Base-by-base conservation (phyloP, 1,140 invertebrate species). In the Drosophila trapezifrons region DNA sequence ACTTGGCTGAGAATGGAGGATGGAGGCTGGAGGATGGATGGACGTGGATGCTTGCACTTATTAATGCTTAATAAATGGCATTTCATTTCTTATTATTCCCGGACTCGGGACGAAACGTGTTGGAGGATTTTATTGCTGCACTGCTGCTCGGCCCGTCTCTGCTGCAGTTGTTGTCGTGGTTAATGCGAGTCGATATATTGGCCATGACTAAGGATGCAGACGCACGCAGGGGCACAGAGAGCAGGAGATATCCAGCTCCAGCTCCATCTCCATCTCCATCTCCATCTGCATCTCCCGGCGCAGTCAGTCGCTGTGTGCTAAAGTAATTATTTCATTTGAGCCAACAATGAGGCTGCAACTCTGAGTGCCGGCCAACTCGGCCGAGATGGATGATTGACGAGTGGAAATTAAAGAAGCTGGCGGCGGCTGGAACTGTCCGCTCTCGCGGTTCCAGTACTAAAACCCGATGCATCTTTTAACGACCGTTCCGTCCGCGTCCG, bases 31-130 rank as follows among this genome's bases (percentile, higher is more conserved):
- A 29, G 80, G 80, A 75, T 83, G 85, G 86, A 85, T 86, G 82
- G 79, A 79, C 76, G 56, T 85, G 84, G 77, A 73, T 55, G 74
- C 76, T 90, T 82, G 89, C 87, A 90, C 89, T 90, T 90, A 90
- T 90, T 90, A 90, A 90, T 90, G 89, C 87, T 90, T 90, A 90
- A 90, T 90, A 90, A 90, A 90, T 90, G 89, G 87, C 89, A 90
- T 90, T 90, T 90, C 89, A 90, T 90, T 90, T 90, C 85, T 90
- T 87, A 90, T 90, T 90, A 90, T 90, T 90, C 83, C 78, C 78
- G 78, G 64, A 78, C 78, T 85, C 67, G 80, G 79, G 80, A 76
- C 79, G 80, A 83, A 52, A 78, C 78, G 63, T 80, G 84, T 84
- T 78, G 67, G 73, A 38, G 69, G 84, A 80, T 80, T 89, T 89